Evolutionary conservation across 2,797 vertebrate genomes (phyloP).

Genomic region (Sebastes matsubarae): DNA sequence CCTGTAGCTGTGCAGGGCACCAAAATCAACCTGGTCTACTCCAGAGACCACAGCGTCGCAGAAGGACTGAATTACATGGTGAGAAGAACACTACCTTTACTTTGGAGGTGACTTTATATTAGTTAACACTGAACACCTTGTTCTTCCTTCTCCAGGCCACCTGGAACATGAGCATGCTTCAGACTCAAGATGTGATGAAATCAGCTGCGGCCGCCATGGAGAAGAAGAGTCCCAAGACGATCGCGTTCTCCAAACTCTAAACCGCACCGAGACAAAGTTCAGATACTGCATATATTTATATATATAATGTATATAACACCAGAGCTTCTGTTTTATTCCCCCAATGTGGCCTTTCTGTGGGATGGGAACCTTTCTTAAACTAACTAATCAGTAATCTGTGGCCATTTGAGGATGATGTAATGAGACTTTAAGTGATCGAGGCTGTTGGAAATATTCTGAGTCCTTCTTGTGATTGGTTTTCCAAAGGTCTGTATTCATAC

Average conservation of each 20-base stretch:
- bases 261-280: neutral
- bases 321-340: neutral
- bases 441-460: neutral
- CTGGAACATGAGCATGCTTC: conserved; percentile 97
- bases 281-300: too few relatives aligned
- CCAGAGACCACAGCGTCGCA: conserved; percentile 86
- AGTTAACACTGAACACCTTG: neutral
- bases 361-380: neutral
- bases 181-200: conserved; percentile 87
- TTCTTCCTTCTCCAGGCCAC: conserved; percentile 72
- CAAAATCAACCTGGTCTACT: conserved; percentile 89
- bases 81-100: conserved; percentile 6
- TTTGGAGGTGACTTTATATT: neutral
- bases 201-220: conserved; percentile 87
- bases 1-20: conserved; percentile 90
- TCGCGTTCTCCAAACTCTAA: conserved; percentile 88
- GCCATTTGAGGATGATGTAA: neutral
- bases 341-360: neutral
- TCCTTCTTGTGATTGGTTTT: neutral
- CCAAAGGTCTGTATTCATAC: neutral
- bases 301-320: neutral
- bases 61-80: conserved; percentile 88
- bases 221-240: conserved; percentile 82
- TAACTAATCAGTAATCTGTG: neutral
- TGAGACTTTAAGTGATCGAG: neutral